Base-by-base conservation (phyloP, 2,113 vertebrate species). In the Myiozetetes cayanensis region DNA sequence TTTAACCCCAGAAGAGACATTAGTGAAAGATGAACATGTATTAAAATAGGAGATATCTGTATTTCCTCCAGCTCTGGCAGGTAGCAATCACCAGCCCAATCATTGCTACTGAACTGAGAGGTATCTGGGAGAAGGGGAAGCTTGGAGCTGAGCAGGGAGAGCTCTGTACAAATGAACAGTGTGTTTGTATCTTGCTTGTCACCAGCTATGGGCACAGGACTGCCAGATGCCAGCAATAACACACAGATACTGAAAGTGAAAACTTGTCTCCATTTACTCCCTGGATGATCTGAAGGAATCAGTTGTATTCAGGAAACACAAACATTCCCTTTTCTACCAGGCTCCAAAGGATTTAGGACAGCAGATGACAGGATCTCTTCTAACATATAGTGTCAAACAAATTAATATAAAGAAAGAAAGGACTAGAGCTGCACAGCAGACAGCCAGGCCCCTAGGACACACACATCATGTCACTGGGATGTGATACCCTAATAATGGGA, bases 171-270 rank as follows among this genome's bases (percentile, higher is more conserved):
- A 84, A 87, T 33, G n/a, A 87, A 90, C n/a, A 72, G 61, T 35
- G 53, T 61, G 28, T 90, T 91, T 91, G 67, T 27, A 75, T 79
- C 56, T 67, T 86, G n/a, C 80, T 93, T 70, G 72, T 89, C 75
- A 46, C 56, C 71, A 91, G 76, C 30, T 89, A 52, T 4, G 47
- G 47, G 44, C 63, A 71, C 35, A 37, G 67, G 27, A 41, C n/a
- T 93, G 77, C 84, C 86, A 93, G 79, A 52, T 94, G 75, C 46
- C 79, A 87, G 71, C 37, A 83, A 24, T 46, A 59, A 80, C 44
- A 73, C 72, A 65, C 53, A 55, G 46, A 96, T 93, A 83, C 83
- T 71, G 44, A 49, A 89, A 96, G 58, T 50, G 56, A 94, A 85
- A 83, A 81, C 67, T 53, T 81, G 58, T 63, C 56, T 82, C 44